Percentiles rank a stretch among this genome's conserved stretches.
phyloP scores from a whole-genome alignment of 2,888 invertebrate species.

The Caenorhabditis becei region DNA sequence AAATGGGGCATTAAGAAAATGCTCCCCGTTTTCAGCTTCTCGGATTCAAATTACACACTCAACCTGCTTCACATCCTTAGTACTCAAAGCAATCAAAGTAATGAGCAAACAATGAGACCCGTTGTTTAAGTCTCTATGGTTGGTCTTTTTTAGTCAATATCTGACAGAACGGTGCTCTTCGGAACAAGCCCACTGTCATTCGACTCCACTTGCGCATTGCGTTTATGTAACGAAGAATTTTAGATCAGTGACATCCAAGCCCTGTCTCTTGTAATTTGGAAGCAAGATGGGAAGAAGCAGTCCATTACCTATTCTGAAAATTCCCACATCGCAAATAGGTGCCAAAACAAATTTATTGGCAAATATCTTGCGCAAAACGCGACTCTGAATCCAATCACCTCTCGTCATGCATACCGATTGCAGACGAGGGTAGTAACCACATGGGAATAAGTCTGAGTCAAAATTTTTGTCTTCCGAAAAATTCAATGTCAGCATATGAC shows the following conservation, averaged over 20 bases:
- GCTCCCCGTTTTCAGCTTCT: constrained; percentile 32
- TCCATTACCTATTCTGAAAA: constrained; percentile 55
- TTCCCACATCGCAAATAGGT: constrained; percentile 55
- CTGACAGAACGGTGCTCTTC: not conserved
- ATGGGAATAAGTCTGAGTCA: constrained; percentile 39
- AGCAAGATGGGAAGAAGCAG: constrained; percentile 15
- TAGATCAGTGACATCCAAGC: constrained; percentile 41
- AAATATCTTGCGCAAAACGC: constrained; percentile 43
- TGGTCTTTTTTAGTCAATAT: constrained; percentile 17
- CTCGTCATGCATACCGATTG: constrained; percentile 56
- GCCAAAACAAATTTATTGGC: constrained; percentile 51
- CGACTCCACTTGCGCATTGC: not conserved
- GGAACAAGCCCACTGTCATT: not conserved
- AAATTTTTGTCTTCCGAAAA: constrained; percentile 14
- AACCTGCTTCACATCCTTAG: constrained; percentile 30
- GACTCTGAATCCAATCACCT: constrained; percentile 63
- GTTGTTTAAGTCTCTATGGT: constrained; percentile 6
- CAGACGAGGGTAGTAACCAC: constrained; percentile 29
- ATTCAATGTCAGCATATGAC: no score
- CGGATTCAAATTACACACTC: constrained; percentile 61
- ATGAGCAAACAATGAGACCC: constrained; percentile 65
- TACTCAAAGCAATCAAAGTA: constrained; percentile 71
- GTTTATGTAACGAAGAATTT: not conserved
- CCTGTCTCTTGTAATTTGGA: not conserved
- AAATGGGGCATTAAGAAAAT: not conserved